phyloP scores from a whole-genome alignment of 1,140 invertebrate species.

The Colletes gigas region DNA sequence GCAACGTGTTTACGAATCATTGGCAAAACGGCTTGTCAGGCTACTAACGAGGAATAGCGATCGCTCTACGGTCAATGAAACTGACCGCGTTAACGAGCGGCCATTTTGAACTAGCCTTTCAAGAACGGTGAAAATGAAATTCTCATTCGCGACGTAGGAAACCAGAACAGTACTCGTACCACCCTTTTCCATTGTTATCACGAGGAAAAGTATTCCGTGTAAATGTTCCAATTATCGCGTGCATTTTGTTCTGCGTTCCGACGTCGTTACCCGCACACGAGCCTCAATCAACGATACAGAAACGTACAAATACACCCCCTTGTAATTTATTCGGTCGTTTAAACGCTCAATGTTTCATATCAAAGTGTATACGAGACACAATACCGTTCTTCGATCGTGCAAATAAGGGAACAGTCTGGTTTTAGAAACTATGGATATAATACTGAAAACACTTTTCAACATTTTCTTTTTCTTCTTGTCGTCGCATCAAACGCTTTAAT shows the following conservation, averaged over 20 bases:
- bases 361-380: neutral
- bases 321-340: neutral
- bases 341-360: neutral
- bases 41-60: constrained; percentile 7
- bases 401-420: neutral
- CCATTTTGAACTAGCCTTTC: neutral
- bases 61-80: constrained; percentile 7
- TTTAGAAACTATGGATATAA: neutral
- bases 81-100: constrained; percentile 1
- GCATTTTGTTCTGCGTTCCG: neutral
- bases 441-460: neutral
- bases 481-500: too few species aligned
- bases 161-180: neutral
- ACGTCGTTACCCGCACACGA: neutral
- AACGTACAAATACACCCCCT: neutral
- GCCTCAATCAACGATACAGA: neutral
- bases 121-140: constrained; percentile 19
- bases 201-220: neutral
- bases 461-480: neutral
- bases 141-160: neutral
- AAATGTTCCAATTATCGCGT: constrained; percentile 18
- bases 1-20: neutral
- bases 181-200: constrained; percentile 3
- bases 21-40: neutral
- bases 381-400: neutral